Percentiles rank a stretch among this genome's conserved stretches.
Conservation (phyloP, 2,113 vertebrate genomes). For the Rhinichthys klamathensis region DNA sequence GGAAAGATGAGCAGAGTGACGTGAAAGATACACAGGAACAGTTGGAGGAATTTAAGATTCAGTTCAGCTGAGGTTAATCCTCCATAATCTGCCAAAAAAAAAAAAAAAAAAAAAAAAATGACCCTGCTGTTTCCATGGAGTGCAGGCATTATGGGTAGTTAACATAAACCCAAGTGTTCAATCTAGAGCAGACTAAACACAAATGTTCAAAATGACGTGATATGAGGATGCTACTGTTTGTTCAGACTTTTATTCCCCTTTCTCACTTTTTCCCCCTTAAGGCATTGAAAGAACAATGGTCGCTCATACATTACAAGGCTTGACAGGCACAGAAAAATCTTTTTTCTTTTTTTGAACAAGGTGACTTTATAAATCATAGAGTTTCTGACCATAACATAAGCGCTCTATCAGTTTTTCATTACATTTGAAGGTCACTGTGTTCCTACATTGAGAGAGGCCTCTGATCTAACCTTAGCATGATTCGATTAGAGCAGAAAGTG, state of each 20-base stretch:
- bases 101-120: too few relatives aligned
- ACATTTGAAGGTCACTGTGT: constrained; percentile 40
- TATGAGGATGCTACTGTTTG: background rate
- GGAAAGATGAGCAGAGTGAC: background rate
- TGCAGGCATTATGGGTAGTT: constrained; percentile 14
- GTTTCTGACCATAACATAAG: background rate
- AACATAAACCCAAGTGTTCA: background rate
- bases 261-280: background rate
- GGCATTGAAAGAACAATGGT: background rate
- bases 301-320: constrained; percentile 3
- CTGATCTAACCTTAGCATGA: constrained; percentile 6
- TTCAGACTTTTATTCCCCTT: background rate
- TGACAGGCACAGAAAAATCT: background rate
- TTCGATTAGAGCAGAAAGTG: background rate
- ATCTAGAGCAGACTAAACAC: background rate
- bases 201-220: background rate
- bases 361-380: constrained; percentile 48
- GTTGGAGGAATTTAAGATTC: constrained; percentile 16
- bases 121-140: too few relatives aligned
- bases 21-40: background rate
- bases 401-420: constrained; percentile 28
- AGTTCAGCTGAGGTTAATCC: constrained; percentile 46
- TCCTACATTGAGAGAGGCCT: constrained; percentile 6
- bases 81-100: constrained; percentile 40
- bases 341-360: background rate